phyloP scores from a whole-genome alignment of 2,888 invertebrate species.

The Bembecia ichneumoniformis region DNA sequence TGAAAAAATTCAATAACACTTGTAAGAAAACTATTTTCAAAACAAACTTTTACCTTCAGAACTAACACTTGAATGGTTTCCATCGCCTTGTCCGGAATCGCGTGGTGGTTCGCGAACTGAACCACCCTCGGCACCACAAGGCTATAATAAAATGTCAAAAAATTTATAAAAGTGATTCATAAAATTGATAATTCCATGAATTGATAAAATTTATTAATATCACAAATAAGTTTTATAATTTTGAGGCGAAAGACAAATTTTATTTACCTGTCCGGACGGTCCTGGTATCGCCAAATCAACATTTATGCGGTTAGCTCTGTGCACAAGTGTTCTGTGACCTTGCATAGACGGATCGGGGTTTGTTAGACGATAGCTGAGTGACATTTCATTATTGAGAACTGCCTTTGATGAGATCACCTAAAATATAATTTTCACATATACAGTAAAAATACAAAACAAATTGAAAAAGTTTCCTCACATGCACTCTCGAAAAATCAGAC shows the following conservation, averaged over 20 bases:
- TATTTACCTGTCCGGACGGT: constrained; percentile 43
- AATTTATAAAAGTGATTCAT: too few species aligned
- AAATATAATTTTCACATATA: constrained; percentile 3
- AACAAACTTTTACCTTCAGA: constrained; percentile 81
- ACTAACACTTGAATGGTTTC: constrained; percentile 92
- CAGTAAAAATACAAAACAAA: neutral
- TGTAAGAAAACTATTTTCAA: too few species aligned
- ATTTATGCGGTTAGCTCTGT: constrained; percentile 44
- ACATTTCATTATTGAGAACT: constrained; percentile 83
- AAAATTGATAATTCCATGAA: too few species aligned
- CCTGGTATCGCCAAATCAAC: constrained; percentile 64
- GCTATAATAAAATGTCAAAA: constrained; percentile 20
- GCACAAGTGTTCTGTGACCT: constrained; percentile 37
- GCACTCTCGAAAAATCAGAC: too few species aligned
- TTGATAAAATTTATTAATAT: too few species aligned
- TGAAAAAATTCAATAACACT: too few species aligned
- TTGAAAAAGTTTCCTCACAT: neutral
- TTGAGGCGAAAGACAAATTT: too few species aligned
- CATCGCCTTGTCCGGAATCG: constrained; percentile 69
- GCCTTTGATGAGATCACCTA: constrained; percentile 87
- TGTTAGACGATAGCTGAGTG: constrained; percentile 72
- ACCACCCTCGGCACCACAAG: constrained; percentile 38
- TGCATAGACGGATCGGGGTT: constrained; percentile 63
- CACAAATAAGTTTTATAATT: too few species aligned
- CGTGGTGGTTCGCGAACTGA: constrained; percentile 25